Conservation (phyloP, 2,113 vertebrate genomes). For the Pagrus major region DNA sequence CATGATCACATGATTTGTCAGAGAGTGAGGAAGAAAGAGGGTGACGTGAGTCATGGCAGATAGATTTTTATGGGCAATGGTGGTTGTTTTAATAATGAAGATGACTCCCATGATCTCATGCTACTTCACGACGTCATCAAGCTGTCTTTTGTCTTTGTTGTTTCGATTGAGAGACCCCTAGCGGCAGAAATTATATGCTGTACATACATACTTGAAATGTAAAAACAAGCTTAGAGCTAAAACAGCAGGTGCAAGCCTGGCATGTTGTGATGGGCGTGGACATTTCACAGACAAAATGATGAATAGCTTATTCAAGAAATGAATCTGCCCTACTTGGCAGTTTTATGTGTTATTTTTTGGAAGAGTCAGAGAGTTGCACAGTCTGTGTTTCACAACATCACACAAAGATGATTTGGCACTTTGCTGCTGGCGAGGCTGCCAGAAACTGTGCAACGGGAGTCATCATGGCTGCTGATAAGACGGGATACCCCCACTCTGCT, state of each 20-base stretch:
- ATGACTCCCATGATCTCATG: no score
- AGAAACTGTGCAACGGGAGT: neutral
- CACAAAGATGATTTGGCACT: conserved; percentile 39
- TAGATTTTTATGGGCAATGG: no score
- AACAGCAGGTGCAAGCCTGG: neutral
- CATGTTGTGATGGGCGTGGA: neutral
- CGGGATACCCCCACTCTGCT: conserved; percentile 52
- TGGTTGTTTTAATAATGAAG: no score
- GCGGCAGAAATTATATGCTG: no score
- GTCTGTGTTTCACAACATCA: conserved; percentile 18
- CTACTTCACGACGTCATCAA: no score
- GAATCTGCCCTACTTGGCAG: neutral
- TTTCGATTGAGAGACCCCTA: no score
- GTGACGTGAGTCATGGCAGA: no score
- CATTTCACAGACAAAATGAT: neutral
- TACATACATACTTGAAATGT: no score
- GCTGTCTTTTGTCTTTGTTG: no score
- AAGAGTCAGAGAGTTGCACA: neutral
- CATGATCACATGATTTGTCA: no score
- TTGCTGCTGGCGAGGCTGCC: conserved; percentile 2
- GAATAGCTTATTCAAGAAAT: neutral
- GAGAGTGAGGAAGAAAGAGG: no score
- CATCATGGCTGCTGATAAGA: conserved; percentile 16
- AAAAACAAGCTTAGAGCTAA: neutral
- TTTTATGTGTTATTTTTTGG: neutral